These are phyloP conservation scores for Bradypodion pumilum DNA, from an alignment of 2,797 vertebrate genomes.

Conservation along the genomic window DNA sequence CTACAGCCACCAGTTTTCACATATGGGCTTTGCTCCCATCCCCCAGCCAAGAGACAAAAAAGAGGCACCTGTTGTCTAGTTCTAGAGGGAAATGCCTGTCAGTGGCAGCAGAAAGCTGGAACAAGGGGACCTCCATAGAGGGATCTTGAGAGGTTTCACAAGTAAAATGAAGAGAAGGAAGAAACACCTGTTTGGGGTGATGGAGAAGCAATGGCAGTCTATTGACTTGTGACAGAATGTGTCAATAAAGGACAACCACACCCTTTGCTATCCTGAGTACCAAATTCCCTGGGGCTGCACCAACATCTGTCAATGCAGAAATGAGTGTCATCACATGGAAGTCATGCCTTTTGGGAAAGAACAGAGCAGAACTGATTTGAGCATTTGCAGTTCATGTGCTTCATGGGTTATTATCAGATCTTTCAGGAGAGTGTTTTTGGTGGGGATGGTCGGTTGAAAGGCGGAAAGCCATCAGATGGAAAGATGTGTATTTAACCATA, in stretches of 20 bases:
- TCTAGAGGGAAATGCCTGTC: conserved; percentile 76
- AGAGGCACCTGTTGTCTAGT: conserved; percentile 80
- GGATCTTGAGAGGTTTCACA: conserved; percentile 53
- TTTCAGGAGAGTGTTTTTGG: neutral
- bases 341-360: conserved; percentile 35
- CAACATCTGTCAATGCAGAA: conserved; percentile 64
- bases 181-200: conserved; percentile 59
- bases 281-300: conserved; percentile 37
- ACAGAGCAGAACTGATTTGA: conserved; percentile 26
- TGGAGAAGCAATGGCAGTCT: conserved; percentile 52
- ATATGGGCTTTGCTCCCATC: conserved; percentile 60
- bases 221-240: conserved; percentile 61
- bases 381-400: conserved; percentile 1
- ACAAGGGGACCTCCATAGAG: conserved; percentile 42
- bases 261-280: conserved; percentile 22
- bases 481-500: neutral
- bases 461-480: neutral
- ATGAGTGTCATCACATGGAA: conserved; percentile 33
- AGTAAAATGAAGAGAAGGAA: conserved; percentile 49
- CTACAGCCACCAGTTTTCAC: conserved; percentile 59
- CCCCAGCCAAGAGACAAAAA: conserved; percentile 60
- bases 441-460: neutral
- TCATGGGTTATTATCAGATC: neutral
- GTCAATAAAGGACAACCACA: conserved; percentile 34
- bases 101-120: conserved; percentile 46